Evolutionary conservation across 2,888 invertebrate genomes (phyloP).

Genomic region (Amorpha juglandis): DNA sequence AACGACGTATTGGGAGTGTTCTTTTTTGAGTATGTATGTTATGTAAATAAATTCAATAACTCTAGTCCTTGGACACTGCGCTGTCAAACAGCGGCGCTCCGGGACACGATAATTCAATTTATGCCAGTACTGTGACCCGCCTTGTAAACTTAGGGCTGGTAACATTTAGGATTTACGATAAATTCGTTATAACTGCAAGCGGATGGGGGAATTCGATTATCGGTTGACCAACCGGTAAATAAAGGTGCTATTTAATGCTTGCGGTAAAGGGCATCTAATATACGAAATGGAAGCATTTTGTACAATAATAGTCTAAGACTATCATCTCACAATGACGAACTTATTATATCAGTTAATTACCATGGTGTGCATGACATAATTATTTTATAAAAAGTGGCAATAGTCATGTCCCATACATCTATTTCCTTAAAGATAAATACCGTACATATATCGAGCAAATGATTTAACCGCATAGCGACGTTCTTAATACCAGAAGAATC

Average conservation of each 20-base stretch:
- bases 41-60: slow-evolving; percentile 72
- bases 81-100: slow-evolving; percentile 54
- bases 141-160: slow-evolving; percentile 20
- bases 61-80: slow-evolving; percentile 54
- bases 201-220: neutral
- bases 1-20: slow-evolving; percentile 23
- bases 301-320: no score
- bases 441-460: no score
- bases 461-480: no score
- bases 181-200: neutral
- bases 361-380: no score
- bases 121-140: slow-evolving; percentile 36
- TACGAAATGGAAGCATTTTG: no score
- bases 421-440: no score
- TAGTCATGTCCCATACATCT: no score
- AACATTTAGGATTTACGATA: neutral
- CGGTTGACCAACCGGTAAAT: neutral
- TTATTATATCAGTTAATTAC: no score
- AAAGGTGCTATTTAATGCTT: neutral
- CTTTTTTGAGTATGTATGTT: slow-evolving; percentile 52
- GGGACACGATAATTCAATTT: slow-evolving; percentile 64
- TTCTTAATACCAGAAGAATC: no score
- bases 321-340: no score
- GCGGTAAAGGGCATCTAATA: no score
- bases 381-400: no score